Base-by-base conservation (phyloP, 2,113 vertebrate genomes). In the Camelus dromedarius region DNA sequence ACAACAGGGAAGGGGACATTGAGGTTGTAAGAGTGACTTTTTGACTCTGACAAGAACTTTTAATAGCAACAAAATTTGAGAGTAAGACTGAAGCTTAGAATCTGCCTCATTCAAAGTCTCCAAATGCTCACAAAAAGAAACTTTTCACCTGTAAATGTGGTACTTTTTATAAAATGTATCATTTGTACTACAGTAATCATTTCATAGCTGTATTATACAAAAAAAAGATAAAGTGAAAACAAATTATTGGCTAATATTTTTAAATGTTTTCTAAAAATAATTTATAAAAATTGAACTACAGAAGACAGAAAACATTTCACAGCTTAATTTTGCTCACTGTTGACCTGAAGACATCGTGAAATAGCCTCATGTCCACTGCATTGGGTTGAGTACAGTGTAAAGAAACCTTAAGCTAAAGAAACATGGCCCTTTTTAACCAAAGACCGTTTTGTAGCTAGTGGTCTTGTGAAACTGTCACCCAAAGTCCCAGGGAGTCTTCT, bases 81-180 rank as follows among this genome's bases (percentile, higher is more conserved):
- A 84, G 8, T 81, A 85, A 95, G 77, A 16, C 30, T 73, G 13
- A 32, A 92, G 52, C 46, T 95, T 97, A 96, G 81, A 96, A 67
- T 89, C n/a, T 88, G n/a, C 64, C 32, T 89, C 77, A 83, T 86
- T 82, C 85, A 83, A 94, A 82, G 73, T 46, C 93, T 94, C 46
- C 4, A 26, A 77, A 84, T 16, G 7, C 81, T 80, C 58, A 73
- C 46, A 79, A 56, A 62, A 80, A 91, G 35, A 86, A 88, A 81
- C 14, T 10, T 81, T 92, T 94, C 69, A 70, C 54, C 64, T 42
- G 24, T 76, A 86, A 84, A 76, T 70, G 42, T 75, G 64, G 48
- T 46, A 75, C 16, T 80, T 80, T 87, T 85, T 94, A 38, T 42
- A 89, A 9, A 58, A 82, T 52, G 3, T 46, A 87, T 58, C 26